Conservation (phyloP, 2,888 invertebrate species). For the Dasysyrphus tricinctus region DNA sequence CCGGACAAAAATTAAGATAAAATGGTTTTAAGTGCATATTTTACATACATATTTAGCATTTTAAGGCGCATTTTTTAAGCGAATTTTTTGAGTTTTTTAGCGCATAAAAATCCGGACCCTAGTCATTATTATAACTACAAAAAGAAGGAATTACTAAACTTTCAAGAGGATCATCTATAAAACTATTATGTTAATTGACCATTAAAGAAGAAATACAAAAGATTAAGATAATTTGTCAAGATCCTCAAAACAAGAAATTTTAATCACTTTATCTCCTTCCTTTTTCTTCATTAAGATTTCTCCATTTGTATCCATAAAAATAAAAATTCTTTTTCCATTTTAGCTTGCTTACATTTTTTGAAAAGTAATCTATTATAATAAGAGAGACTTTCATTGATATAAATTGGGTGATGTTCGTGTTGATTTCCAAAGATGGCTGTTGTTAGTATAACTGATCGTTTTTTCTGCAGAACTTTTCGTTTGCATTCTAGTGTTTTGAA, state of each 20-base stretch:
- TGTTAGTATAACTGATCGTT: too few species aligned
- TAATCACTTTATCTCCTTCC: not conserved
- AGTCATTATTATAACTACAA: too few species aligned
- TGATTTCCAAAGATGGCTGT: too few species aligned
- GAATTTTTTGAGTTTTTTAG: too few species aligned
- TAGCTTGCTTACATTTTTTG: not conserved
- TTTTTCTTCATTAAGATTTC: not conserved
- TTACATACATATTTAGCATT: too few species aligned
- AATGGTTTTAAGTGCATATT: too few species aligned
- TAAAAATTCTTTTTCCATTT: not conserved
- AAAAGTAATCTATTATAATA: not conserved
- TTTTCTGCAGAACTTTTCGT: not conserved
- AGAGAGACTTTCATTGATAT: too few species aligned
- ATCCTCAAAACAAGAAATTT: not conserved
- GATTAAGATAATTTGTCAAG: not conserved
- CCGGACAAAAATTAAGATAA: too few species aligned
- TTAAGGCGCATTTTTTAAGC: too few species aligned
- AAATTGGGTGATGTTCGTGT: too few species aligned
- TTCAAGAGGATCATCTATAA: not conserved
- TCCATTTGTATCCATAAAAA: not conserved
- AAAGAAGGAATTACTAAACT: not conserved
- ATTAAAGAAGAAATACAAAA: not conserved
- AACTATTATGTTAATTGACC: not conserved
- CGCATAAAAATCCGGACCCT: too few species aligned
- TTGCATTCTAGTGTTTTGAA: not conserved